Evolutionary conservation across 1,140 invertebrate species (phyloP).

Genomic region (Leptinotarsa defecta): DNA sequence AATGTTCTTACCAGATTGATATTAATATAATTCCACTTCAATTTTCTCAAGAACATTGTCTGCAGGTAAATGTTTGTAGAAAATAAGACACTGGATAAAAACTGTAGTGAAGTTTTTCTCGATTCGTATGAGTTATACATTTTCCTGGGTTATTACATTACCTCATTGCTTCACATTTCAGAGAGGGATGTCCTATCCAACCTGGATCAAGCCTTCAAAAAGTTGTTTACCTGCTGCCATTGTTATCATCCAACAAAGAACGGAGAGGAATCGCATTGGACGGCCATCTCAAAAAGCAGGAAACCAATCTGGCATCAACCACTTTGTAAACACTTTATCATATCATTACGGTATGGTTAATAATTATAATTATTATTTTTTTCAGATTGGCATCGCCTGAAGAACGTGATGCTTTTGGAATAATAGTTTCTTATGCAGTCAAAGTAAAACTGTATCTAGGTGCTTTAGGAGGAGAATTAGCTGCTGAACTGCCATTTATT

Average conservation of each 20-base stretch:
- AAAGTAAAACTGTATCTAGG: constrained; percentile 96
- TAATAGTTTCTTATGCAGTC: constrained; percentile 86
- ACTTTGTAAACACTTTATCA: constrained; percentile 76
- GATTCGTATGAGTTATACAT: no score
- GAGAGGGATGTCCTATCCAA: constrained; percentile 92
- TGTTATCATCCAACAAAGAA: constrained; percentile 80
- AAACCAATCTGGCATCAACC: constrained; percentile 93
- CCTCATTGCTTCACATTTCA: constrained; percentile 50
- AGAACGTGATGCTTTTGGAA: constrained; percentile 84
- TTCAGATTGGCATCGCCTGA: constrained; percentile 77
- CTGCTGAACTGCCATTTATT: constrained; percentile 95
- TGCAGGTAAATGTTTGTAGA: no score
- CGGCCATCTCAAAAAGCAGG: constrained; percentile 87
- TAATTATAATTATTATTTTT: neutral
- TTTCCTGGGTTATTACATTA: neutral
- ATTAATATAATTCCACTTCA: no score
- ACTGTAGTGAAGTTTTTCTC: no score
- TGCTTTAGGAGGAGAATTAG: constrained; percentile 89
- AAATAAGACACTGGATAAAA: no score
- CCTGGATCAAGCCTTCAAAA: constrained; percentile 93
- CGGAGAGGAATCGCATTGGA: constrained; percentile 93
- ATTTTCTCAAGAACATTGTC: no score
- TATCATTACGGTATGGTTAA: neutral
- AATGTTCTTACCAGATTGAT: no score
- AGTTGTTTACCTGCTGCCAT: constrained; percentile 84